Percentiles rank a stretch among this genome's conserved stretches.
Evolutionary conservation across 2,797 vertebrate species (phyloP).

Genomic region (Discoglossus pictus): DNA sequence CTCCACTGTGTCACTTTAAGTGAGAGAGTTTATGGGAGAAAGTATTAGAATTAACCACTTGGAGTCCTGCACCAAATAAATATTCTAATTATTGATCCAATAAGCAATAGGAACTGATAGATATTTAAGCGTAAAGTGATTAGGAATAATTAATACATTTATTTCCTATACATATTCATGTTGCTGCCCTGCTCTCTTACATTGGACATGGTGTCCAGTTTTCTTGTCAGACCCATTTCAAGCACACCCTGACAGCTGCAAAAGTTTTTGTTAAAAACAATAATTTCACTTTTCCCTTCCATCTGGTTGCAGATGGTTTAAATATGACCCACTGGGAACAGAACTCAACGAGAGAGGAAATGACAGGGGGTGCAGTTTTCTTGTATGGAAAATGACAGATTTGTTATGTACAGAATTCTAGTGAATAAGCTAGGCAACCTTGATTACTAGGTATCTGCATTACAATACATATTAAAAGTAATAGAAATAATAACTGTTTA

Average conservation of each 20-base stretch:
- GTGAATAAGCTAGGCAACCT: slow-evolving; percentile 11
- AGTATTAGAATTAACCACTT: no score
- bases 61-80: no score
- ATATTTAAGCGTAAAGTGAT: no score
- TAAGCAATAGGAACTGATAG: no score
- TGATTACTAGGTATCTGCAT: no score
- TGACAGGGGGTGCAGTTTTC: slow-evolving; percentile 53
- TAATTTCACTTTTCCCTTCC: slow-evolving; percentile 69
- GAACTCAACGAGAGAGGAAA: slow-evolving; percentile 59
- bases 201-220: slow-evolving; percentile 57
- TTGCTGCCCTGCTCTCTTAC: slow-evolving; percentile 47
- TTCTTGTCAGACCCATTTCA: slow-evolving; percentile 64
- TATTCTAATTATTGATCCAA: no score
- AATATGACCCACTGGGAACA: slow-evolving; percentile 66
- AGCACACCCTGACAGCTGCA: slow-evolving; percentile 76
- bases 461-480: no score
- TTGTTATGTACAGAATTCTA: slow-evolving; percentile 48
- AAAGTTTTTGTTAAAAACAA: slow-evolving; percentile 68
- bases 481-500: no score
- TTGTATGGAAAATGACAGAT: slow-evolving; percentile 51
- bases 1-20: no score
- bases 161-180: no score
- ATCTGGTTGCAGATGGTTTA: slow-evolving; percentile 77
- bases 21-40: no score
- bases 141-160: no score